Evolutionary conservation across 37 sponge, comb jelly and placozoan species (phyloP), one percentile per base, ranked within the genome.

Genomic region (Crambe crambe): DNA sequence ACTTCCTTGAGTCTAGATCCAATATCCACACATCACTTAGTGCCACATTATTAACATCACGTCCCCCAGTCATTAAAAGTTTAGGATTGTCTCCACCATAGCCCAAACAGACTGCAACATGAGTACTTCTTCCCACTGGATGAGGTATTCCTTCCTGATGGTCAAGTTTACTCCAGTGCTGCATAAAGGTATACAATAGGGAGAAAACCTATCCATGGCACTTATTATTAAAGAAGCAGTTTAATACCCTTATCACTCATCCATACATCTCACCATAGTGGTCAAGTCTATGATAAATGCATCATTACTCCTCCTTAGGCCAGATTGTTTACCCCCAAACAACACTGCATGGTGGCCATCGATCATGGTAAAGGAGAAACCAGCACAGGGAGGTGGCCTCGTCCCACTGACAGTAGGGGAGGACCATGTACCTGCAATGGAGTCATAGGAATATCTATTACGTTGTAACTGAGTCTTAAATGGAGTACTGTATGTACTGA

Each of bases 291-390:
- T 37, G 15, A 90, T 70, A 38, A 77, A 77, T 21, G 76, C 37
- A 47, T 90, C 86, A 65, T 81, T 85, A 29, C 70, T 77, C 47
- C 86, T 57, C 1, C n/a, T n/a, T n/a, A 58, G 75, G 51, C 34
- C 61, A 47, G 65, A 32, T 25, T 85, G 86, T 0, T 69, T 15
- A 1, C 91, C 91, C 43, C 86, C 91, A 81, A 90, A 90, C 60
- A 85, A 40, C 23, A 85, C 68, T 34, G 75, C 82, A 4, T 63
- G 42, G 63, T 76, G 66, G 8, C 20, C 8, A 61, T 77, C 78
- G 0, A 90, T 56, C 57, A 32, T 62, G 26, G 86, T 90, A 64
- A 90, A 65, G 18, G 86, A 68, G 67, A 85, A 81, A 27, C 39
- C 21, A 10, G 27, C 27, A 75, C 83, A 56, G 40, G 68, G 68